A percentile compares a stretch with the other conserved stretches of the same genome.
Conservation (phyloP, 2,113 vertebrate genomes). For the Oreochromis aureus region DNA sequence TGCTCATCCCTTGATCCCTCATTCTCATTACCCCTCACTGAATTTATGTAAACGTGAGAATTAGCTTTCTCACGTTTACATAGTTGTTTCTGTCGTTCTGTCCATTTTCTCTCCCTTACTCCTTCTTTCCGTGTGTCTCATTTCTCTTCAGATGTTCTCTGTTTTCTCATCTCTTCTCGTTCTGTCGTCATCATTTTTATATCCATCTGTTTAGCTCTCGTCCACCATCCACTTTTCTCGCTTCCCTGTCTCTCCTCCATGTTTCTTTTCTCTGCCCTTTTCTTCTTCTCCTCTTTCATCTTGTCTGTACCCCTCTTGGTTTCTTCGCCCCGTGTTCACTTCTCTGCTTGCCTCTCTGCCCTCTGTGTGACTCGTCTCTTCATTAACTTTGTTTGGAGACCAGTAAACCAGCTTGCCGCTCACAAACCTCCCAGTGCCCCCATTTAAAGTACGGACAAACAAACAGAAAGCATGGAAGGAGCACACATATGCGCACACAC, state of each 20-base stretch:
- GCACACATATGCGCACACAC: not conserved
- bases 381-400: conserved; percentile 48
- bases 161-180: not conserved
- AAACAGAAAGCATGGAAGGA: conserved; percentile 7
- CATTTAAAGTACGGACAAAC: conserved; percentile 53
- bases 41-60: not conserved
- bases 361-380: conserved; percentile 42
- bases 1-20: not conserved
- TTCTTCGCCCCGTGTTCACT: not conserved
- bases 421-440: conserved; percentile 46
- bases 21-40: not conserved
- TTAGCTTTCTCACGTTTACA: not conserved
- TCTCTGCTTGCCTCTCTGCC: conserved; percentile 7
- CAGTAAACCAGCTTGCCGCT: conserved; percentile 47
- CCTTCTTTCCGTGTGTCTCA: not conserved
- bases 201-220: not conserved
- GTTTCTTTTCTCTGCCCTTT: not conserved
- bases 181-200: not conserved
- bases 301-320: not conserved
- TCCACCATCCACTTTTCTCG: not conserved
- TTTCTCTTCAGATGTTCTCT: not conserved
- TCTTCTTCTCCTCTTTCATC: not conserved
- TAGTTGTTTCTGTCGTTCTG: not conserved
- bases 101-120: not conserved
- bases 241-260: not conserved